Base-by-base conservation (phyloP, 1,140 invertebrate genomes). In the Procambarus virginalis region DNA sequence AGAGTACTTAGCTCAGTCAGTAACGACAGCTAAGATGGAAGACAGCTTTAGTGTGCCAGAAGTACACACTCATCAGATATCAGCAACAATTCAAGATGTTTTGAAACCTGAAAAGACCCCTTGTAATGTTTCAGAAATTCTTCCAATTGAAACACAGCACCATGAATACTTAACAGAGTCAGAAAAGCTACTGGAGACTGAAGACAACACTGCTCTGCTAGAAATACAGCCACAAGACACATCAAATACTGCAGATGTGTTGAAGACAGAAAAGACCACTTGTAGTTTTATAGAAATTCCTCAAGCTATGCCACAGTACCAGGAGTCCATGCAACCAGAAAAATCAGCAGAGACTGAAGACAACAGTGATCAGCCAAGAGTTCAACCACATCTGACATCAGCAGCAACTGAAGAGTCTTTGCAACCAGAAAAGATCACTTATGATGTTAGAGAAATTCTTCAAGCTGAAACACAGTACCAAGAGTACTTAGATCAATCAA, bases 381-480 rank as follows among this genome's bases (percentile, higher is more conserved):
- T 55, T 12, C 10, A 55, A 2, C 20, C 22, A 58, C 79, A 51
- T 4, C 79, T 60, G 8, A 22, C 51, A 55, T 58, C 48, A n/a
- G 3, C 49, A 34, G 34, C 22, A 55, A 20, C 51, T 22, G 20
- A 34, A 58, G 55, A 58, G 8, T n/a, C 10, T 0, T 10, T 58
- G 12, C 79, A 51, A 55, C 0, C 22, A 20, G 55, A 68, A 20
- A 45, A 45, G 60, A n/a, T 48, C 22, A 34, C 3, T 22, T 70
- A 86, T 86, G 12, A 78, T 60, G 3, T 86, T 8, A 17, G 8
- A 20, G 75, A 79, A 34, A 86, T 86, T 64, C 51, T 49, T 58
- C 49, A 64, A 45, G 55, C 75, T 78, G 85, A 84, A 17, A 49
- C 78, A 49, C 75, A 75, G 34, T 89, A 89, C 51, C 73, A 70